These are phyloP conservation scores for Drosophila oshimai DNA, from an alignment of 1,140 invertebrate species.

Conservation along the genomic window DNA sequence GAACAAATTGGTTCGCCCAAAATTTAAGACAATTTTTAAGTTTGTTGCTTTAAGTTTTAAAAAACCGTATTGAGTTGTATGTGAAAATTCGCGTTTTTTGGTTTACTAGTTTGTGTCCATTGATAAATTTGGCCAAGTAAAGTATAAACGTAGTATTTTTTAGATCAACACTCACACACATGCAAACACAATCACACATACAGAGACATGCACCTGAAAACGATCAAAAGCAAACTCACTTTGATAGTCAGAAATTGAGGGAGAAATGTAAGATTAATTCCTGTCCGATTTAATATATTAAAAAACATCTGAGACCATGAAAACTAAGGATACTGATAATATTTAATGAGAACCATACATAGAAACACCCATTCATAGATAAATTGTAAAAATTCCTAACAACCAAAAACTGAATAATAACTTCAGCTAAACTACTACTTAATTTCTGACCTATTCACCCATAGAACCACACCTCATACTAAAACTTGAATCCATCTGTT, in stretches of 20 bases:
- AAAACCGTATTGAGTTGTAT: constrained; percentile 5
- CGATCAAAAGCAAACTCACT: background rate
- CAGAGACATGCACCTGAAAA: constrained; percentile 17
- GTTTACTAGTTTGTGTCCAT: constrained; percentile 2
- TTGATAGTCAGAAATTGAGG: constrained; percentile 36
- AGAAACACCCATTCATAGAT: background rate
- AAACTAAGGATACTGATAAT: background rate
- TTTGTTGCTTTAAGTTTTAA: background rate
- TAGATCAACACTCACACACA: constrained; percentile 12
- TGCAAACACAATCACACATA: constrained; percentile 10
- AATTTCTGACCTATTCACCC: constrained; percentile 13
- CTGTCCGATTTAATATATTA: background rate
- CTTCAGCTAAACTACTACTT: background rate
- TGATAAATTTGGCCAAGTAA: constrained; percentile 31
- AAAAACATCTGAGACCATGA: background rate
- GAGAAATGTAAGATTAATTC: background rate
- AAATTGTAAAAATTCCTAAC: background rate
- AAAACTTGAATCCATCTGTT: constrained; percentile 5
- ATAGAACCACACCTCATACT: constrained; percentile 4
- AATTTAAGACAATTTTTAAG: background rate
- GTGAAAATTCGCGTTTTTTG: background rate
- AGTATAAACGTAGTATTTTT: constrained; percentile 24
- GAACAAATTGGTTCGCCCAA: constrained; percentile 14
- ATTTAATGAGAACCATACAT: background rate
- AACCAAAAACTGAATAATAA: background rate